Base-by-base conservation (phyloP, 2,888 invertebrate genomes). In the Melanchra persicariae region DNA sequence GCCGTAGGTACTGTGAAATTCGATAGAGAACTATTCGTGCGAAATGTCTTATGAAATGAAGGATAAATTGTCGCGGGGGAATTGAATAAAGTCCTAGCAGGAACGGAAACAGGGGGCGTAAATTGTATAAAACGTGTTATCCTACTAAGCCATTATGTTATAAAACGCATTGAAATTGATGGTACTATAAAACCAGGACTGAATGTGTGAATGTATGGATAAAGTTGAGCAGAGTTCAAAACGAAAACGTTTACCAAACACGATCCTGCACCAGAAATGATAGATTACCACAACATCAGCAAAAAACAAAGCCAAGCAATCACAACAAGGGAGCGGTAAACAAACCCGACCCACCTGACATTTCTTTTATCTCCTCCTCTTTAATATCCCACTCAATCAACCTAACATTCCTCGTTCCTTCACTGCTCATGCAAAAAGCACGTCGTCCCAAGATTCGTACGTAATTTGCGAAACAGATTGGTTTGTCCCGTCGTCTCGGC, bases 11-110 rank as follows among this genome's bases (percentile, higher is more conserved):
- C 82, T 83, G 76, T 75, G 70, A 85, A 88, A 91, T 90, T 87
- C 88, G 87, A 91, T 89, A 89, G 88, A 87, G 87, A 89, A 85
- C 87, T 90, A 88, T 86, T 87, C 93, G 93, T 92, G 93, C 92
- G 91, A 89, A 88, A 88, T 87, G 84, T 88, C 88, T 89, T 90
- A 91, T 88, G 87, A 89, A 90, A 90, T 91, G 88, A 89, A 88
- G 91, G 90, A 87, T 90, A 92, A 91, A 91, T 90, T 89, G 89
- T 89, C 90, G 80, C 89, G 68, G 76, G 88, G 88, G 91, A 90
- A 83, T 89, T 82, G 84, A 80, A 85, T 84, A 79, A 80, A 76
- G 81, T 79, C 74, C 70, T 71, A 67, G 76, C 60, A 61, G 76
- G 72, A 62, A 76, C 73, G 79, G 81, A 82, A 82, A 81, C 82